Base-by-base conservation (phyloP, 2,888 invertebrate species). In the Antheraea yamamai region DNA sequence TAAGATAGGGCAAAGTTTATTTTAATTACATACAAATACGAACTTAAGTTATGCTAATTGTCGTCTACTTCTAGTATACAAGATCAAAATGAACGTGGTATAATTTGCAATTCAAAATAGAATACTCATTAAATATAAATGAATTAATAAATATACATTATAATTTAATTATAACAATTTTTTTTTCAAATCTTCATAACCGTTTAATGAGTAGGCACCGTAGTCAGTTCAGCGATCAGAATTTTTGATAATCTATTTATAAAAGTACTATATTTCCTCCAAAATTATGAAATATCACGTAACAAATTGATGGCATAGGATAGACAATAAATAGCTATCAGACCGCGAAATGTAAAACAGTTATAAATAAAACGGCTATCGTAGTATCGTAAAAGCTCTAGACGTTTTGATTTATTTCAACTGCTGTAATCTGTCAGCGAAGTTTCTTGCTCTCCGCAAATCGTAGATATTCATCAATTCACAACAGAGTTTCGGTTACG, bases 361-460 rank as follows among this genome's bases (percentile, higher is more conserved):
- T 75, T 76, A 77, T 76, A 80, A 79, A 78, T 77, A 80, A 76
- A 82, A 76, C 73, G 78, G 71, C 76, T 80, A 78, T 79, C 77
- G 76, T 77, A 64, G 75, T 75, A 73, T 79, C 80, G 83, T 80
- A 79, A 82, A 83, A 78, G 80, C 79, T 76, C 78, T 76, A 77
- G 81, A 80, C 84, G 76, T 81, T 84, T 84, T 84, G 84, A 84
- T 84, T 84, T 84, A 83, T 84, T 80, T 83, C 77, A 79, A 81
- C 77, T 79, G 79, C 79, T 82, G 87, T 86, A 85, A 87, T 87
- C 87, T 84, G 85, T 87, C 87, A 87, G 81, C 80, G 77, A 84
- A 86, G 84, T 87, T 86, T 83, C 85, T 87, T 85, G 82, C 83
- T 82, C 78, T 79, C 86, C 84, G 76, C 85, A 84, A 87, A 87